phyloP scores from a whole-genome alignment of 1,140 invertebrate genomes.

The Drosophila sp. region DNA sequence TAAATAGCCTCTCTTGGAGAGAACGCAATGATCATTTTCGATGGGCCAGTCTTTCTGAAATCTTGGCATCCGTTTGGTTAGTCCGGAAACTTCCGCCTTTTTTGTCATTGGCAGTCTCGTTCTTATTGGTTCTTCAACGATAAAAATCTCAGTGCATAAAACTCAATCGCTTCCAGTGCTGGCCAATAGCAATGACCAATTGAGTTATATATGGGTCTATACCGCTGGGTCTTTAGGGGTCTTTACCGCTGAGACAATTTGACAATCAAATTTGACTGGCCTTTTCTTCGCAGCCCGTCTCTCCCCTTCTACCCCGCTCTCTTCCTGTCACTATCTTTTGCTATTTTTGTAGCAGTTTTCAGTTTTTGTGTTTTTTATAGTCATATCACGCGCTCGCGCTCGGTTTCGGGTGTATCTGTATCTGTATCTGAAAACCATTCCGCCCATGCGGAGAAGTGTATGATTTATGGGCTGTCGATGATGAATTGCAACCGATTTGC shows the following conservation, averaged over 20 bases:
- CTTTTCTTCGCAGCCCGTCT: neutral
- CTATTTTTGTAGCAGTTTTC: neutral
- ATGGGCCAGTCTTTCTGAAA: too few relatives aligned
- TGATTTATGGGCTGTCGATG: conserved; percentile 63
- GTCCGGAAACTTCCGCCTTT: too few relatives aligned
- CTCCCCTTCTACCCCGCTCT: neutral
- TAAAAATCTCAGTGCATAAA: too few relatives aligned
- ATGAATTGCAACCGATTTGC: conserved; percentile 55
- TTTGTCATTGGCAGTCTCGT: too few relatives aligned
- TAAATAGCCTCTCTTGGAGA: too few relatives aligned
- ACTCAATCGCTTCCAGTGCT: too few relatives aligned
- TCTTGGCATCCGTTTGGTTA: too few relatives aligned
- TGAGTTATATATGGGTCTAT: neutral
- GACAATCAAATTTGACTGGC: neutral
- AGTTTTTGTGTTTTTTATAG: neutral
- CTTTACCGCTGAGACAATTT: neutral
- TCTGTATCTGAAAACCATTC: conserved; percentile 29
- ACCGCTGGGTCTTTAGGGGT: neutral
- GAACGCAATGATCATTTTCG: too few relatives aligned
- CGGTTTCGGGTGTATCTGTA: conserved; percentile 5
- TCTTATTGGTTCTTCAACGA: too few relatives aligned
- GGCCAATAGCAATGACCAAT: too few relatives aligned
- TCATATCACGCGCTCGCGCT: conserved; percentile 60
- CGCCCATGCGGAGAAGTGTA: conserved; percentile 43
- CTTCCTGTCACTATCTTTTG: neutral